Conservation (phyloP, 2,888 invertebrate species). For the Tuta absoluta region DNA sequence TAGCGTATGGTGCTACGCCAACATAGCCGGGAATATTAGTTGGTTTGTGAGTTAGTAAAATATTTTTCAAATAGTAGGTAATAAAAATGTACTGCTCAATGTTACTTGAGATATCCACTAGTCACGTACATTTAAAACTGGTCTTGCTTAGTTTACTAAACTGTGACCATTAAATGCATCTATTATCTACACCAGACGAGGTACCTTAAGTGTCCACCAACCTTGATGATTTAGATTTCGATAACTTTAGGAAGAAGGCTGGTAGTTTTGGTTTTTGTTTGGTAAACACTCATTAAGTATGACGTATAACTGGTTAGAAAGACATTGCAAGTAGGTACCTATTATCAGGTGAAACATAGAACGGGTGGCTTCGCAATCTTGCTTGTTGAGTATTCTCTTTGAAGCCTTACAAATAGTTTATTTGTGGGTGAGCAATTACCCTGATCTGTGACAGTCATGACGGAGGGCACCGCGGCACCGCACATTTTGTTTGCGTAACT, state of each 20-base stretch:
- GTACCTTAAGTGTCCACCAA: too few species aligned
- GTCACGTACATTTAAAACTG: too few species aligned
- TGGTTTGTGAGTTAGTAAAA: not conserved
- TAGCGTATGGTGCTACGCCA: not conserved
- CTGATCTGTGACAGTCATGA: constrained; percentile 2
- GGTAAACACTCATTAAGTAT: too few species aligned
- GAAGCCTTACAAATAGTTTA: not conserved
- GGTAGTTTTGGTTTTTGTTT: too few species aligned
- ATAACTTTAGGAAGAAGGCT: too few species aligned
- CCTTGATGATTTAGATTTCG: too few species aligned
- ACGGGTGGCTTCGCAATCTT: not conserved
- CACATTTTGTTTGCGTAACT: constrained; percentile 25
- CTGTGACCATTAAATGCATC: too few species aligned
- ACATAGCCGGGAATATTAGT: not conserved
- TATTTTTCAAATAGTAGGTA: not conserved
- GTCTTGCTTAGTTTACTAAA: too few species aligned
- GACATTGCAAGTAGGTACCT: too few species aligned
- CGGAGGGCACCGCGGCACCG: not conserved
- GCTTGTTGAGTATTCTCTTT: not conserved
- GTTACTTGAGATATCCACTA: too few species aligned
- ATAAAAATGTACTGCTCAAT: not conserved
- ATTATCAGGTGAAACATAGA: not conserved
- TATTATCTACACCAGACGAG: too few species aligned
- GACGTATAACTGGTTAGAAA: too few species aligned
- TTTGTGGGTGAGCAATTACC: constrained; percentile 6